phyloP scores from a whole-genome alignment of 2,113 vertebrate genomes.

The Oreotrochilus melanogaster region DNA sequence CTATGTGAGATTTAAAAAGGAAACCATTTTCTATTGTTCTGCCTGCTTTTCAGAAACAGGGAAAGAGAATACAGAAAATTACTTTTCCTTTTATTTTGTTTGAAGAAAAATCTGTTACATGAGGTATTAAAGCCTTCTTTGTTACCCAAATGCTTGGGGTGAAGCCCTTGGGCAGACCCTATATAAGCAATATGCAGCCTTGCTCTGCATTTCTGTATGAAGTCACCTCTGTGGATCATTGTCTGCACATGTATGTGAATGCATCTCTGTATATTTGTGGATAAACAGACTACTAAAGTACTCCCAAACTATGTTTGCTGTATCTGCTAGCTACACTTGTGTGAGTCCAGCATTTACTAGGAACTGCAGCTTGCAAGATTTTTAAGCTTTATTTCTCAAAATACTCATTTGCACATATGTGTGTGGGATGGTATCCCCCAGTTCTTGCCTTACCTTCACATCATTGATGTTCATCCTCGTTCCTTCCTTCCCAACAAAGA shows the following conservation, averaged over 20 bases:
- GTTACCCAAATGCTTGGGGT: not conserved
- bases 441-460: conserved; percentile 88
- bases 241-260: too few relatives aligned
- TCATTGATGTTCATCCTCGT: conserved; percentile 94
- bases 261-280: not conserved
- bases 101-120: not conserved
- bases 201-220: not conserved
- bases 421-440: not conserved
- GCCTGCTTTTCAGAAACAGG: not conserved
- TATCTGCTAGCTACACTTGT: not conserved
- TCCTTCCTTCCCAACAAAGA: conserved; percentile 97
- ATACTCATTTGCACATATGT: accelerated
- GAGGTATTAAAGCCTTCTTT: not conserved
- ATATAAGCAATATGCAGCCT: not conserved
- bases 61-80: not conserved
- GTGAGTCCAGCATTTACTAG: not conserved
- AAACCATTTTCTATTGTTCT: not conserved
- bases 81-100: not conserved
- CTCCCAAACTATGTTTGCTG: not conserved
- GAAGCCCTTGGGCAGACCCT: not conserved
- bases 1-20: not conserved
- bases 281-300: not conserved
- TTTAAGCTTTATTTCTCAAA: not conserved
- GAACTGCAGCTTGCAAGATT: not conserved
- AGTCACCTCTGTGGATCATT: not conserved